phyloP scores from a whole-genome alignment of 2,888 invertebrate species.

The Campoplex nolae region DNA sequence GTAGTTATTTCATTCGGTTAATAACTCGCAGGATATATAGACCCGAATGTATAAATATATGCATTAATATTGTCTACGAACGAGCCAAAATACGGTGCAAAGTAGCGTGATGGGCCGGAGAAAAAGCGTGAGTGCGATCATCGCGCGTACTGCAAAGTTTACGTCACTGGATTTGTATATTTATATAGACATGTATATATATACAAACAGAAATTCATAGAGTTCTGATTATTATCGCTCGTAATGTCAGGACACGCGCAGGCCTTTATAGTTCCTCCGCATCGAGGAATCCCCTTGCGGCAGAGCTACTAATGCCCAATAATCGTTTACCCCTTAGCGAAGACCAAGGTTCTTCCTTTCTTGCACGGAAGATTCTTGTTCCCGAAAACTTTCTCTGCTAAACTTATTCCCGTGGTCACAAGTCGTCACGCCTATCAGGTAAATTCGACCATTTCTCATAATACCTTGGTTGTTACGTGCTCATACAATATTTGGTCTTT shows the following conservation, averaged over 20 bases:
- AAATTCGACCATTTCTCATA: slow-evolving; percentile 7
- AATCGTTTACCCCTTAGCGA: slow-evolving; percentile 21
- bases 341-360: slow-evolving; percentile 27
- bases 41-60: slow-evolving; percentile 10
- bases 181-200: not conserved
- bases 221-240: slow-evolving; percentile 11
- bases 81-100: slow-evolving; percentile 34
- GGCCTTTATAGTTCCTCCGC: slow-evolving; percentile 53
- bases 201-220: not conserved
- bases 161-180: slow-evolving; percentile 40
- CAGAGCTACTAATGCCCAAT: slow-evolving; percentile 38
- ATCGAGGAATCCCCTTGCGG: slow-evolving; percentile 35
- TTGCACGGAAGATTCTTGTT: slow-evolving; percentile 56
- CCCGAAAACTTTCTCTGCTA: slow-evolving; percentile 38
- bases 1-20: slow-evolving; percentile 47
- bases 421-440: slow-evolving; percentile 20
- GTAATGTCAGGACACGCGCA: slow-evolving; percentile 39
- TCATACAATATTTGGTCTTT: slow-evolving; percentile 25
- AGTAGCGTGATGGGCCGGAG: slow-evolving; percentile 48
- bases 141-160: slow-evolving; percentile 58
- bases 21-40: slow-evolving; percentile 15
- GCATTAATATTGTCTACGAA: slow-evolving; percentile 29
- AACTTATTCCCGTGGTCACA: slow-evolving; percentile 20
- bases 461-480: not conserved
- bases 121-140: slow-evolving; percentile 30